Percentiles rank a stretch among this genome's conserved stretches.
Conservation (phyloP, 2,113 vertebrate genomes). For the Daphoenositta chrysoptera region DNA sequence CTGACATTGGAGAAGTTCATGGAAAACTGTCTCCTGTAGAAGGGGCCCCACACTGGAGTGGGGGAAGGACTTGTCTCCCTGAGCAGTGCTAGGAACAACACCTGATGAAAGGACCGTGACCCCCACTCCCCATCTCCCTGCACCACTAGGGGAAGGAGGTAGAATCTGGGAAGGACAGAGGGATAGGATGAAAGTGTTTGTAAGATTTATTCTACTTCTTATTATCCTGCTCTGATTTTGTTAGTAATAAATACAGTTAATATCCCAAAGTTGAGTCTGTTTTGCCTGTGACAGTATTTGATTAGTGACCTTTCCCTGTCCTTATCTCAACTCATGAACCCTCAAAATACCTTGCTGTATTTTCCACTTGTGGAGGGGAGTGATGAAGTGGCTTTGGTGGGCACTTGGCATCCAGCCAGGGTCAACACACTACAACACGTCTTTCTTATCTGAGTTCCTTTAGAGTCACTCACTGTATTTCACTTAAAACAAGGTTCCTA, state of each 20-base stretch:
- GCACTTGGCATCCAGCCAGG: background rate
- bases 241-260: background rate
- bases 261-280: background rate
- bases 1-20: rapidly evolving
- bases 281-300: background rate
- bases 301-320: background rate
- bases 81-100: background rate
- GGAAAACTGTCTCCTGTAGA: background rate
- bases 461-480: background rate
- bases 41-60: background rate
- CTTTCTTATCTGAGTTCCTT: background rate
- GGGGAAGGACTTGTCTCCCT: background rate
- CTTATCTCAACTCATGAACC: background rate
- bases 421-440: background rate
- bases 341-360: background rate
- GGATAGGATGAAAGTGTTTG: background rate
- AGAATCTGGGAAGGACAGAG: background rate
- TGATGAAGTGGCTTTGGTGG: background rate
- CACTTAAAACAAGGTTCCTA: background rate
- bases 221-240: background rate
- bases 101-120: background rate
- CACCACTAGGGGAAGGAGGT: background rate
- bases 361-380: background rate
- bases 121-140: background rate
- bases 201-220: background rate